These are phyloP conservation scores for Mastigias papua DNA, from an alignment of 30 jellyfish, hydroid and myxozoan genomes.

Conservation along the genomic window DNA sequence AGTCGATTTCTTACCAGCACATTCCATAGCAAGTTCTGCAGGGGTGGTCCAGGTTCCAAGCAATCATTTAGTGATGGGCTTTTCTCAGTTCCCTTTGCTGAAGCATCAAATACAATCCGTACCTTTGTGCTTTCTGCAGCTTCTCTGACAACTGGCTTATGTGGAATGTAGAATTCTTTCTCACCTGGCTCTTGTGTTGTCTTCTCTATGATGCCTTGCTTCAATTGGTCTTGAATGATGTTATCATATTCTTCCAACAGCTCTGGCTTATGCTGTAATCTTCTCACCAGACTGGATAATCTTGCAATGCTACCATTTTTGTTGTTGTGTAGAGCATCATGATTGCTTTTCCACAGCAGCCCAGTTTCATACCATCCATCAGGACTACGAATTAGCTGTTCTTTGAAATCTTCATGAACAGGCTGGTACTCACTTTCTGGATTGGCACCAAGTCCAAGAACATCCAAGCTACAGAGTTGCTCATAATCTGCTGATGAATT, in stretches of 20 bases:
- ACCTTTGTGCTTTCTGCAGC: too few species aligned
- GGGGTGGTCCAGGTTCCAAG: slow-evolving; percentile 72
- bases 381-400: slow-evolving; percentile 55
- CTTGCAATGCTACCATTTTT: slow-evolving; percentile 57
- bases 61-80: slow-evolving; percentile 68
- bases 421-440: slow-evolving; percentile 43
- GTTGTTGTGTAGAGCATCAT: slow-evolving; percentile 47
- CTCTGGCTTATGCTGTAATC: slow-evolving; percentile 50
- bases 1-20: slow-evolving; percentile 53
- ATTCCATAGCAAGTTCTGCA: slow-evolving; percentile 48
- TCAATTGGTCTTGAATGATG: slow-evolving; percentile 63
- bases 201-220: too few species aligned
- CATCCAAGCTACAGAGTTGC: slow-evolving; percentile 67
- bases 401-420: slow-evolving; percentile 55
- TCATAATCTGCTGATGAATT: slow-evolving; percentile 53
- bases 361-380: slow-evolving; percentile 73
- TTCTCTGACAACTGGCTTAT: slow-evolving; percentile 65
- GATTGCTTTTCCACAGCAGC: slow-evolving; percentile 50
- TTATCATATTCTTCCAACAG: slow-evolving; percentile 55
- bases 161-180: slow-evolving; percentile 72
- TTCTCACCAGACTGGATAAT: slow-evolving; percentile 33
- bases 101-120: too few species aligned
- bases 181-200: too few species aligned
- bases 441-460: slow-evolving; percentile 44
- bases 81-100: slow-evolving; percentile 55